These are phyloP conservation scores for Epizoanthus ramosus DNA, from an alignment of 92 coral and sea anemone genomes.

Conservation along the genomic window DNA sequence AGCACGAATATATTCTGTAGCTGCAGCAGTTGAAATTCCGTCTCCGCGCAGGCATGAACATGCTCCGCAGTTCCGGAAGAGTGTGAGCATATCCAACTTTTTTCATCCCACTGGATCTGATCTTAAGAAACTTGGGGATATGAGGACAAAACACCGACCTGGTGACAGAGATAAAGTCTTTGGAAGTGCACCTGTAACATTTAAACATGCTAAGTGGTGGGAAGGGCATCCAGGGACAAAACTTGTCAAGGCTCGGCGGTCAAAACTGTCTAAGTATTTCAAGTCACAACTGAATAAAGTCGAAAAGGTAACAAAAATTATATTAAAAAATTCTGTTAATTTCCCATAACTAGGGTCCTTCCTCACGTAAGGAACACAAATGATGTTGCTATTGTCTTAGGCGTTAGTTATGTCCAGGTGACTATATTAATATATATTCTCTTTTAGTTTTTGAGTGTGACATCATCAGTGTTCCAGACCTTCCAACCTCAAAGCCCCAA, in stretches of 20 bases:
- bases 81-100: conserved; percentile 80
- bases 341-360: no score
- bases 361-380: no score
- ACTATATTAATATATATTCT: no score
- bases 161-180: conserved; percentile 61
- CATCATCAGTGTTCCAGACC: no score
- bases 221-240: conserved; percentile 65
- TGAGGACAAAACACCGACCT: conserved; percentile 59
- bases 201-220: conserved; percentile 96
- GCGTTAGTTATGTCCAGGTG: no score
- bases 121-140: conserved; percentile 62
- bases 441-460: no score
- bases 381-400: no score
- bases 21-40: conserved; percentile 41
- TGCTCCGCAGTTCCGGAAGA: conserved; percentile 70
- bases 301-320: conserved; percentile 68
- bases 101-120: conserved; percentile 49
- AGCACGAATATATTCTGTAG: conserved; percentile 37
- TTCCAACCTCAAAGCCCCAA: no score
- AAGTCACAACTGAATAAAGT: conserved; percentile 82
- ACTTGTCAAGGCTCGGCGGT: conserved; percentile 74
- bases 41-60: conserved; percentile 72
- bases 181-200: conserved; percentile 80
- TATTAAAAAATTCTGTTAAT: no score
- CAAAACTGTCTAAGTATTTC: conserved; percentile 83